These are phyloP conservation scores for Drosophila stalkeri DNA, from an alignment of 2,888 invertebrate genomes.

Conservation along the genomic window DNA sequence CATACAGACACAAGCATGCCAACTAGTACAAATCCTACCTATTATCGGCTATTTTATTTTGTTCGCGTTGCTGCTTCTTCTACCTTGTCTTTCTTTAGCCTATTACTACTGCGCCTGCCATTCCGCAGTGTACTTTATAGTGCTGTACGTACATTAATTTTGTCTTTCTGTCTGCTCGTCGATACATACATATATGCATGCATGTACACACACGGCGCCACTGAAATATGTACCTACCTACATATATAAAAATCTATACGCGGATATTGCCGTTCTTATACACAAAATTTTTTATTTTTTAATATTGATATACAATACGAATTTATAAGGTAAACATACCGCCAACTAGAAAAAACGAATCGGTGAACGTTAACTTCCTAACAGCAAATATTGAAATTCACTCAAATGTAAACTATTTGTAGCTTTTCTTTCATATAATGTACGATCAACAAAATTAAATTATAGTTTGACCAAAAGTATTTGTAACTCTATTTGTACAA, in stretches of 20 bases:
- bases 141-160: conserved; percentile 73
- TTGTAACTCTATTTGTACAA: conserved; percentile 52
- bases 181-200: conserved; percentile 69
- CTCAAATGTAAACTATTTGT: conserved; percentile 8
- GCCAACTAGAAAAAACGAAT: conserved; percentile 10
- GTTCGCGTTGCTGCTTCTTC: conserved; percentile 70
- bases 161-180: conserved; percentile 63
- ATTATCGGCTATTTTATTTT: conserved; percentile 79
- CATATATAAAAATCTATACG: conserved; percentile 66
- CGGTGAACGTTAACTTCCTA: conserved; percentile 5
- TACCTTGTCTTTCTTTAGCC: conserved; percentile 70
- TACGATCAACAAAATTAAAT: conserved; percentile 11
- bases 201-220: conserved; percentile 65
- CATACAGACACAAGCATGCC: conserved; percentile 49
- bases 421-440: not conserved
- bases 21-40: conserved; percentile 64
- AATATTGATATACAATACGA: conserved; percentile 11
- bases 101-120: conserved; percentile 74
- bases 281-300: conserved; percentile 51
- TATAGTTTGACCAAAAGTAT: conserved; percentile 38
- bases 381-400: conserved; percentile 1
- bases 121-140: conserved; percentile 69
- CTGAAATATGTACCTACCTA: conserved; percentile 56
- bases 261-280: conserved; percentile 74
- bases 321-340: conserved; percentile 20